Evolutionary conservation across 2,797 vertebrate species (phyloP).

Genomic region (Platyrinchus mystaceus): DNA sequence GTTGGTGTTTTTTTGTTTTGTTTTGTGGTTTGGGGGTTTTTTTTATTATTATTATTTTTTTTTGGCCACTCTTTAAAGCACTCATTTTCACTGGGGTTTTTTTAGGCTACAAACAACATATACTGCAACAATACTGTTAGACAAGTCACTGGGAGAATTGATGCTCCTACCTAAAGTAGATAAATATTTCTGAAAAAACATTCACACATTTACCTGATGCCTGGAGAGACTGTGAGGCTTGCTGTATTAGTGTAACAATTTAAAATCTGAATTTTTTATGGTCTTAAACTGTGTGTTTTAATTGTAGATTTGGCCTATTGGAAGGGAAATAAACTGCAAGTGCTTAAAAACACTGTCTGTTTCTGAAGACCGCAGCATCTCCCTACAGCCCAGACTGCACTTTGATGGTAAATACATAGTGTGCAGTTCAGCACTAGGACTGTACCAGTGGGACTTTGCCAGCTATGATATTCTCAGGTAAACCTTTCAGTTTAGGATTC

Average conservation of each 20-base stretch:
- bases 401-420: conserved; percentile 96
- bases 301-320: conserved; percentile 95
- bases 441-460: conserved; percentile 98
- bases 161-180: background rate
- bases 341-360: conserved; percentile 95
- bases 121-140: background rate
- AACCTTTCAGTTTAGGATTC: conserved; percentile 9
- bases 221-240: background rate
- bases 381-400: conserved; percentile 93
- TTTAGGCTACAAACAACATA: background rate
- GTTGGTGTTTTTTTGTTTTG: no score
- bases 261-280: background rate
- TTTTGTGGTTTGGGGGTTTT: no score
- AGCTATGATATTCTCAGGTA: conserved; percentile 97
- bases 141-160: background rate
- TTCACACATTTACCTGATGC: background rate
- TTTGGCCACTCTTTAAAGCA: background rate
- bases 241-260: background rate
- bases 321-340: conserved; percentile 97
- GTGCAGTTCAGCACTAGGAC: conserved; percentile 95
- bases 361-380: conserved; percentile 95
- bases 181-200: background rate
- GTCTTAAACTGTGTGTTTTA: conserved; percentile 3
- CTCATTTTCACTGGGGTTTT: background rate
- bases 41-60: no score